A percentile compares a stretch with the other conserved stretches of the same genome.
These are phyloP conservation scores for Lochmaea crataegi DNA, from an alignment of 2,888 invertebrate species.

Conservation along the genomic window DNA sequence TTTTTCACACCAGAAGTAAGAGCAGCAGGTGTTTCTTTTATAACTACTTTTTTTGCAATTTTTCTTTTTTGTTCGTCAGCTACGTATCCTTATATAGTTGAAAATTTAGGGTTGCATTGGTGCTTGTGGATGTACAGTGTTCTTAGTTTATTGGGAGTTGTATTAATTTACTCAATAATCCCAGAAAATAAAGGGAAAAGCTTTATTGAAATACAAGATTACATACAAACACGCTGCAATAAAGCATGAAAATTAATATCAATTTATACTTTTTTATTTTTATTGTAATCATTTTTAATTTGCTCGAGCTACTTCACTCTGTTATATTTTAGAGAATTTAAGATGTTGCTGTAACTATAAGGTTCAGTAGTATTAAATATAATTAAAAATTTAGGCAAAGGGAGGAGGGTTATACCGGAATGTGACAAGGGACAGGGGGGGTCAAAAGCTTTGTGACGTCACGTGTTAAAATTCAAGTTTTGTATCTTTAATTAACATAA, in stretches of 20 bases:
- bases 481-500: no score
- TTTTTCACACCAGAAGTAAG: slow-evolving; percentile 82
- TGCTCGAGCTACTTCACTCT: no score
- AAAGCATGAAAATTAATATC: not conserved
- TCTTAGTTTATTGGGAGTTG: slow-evolving; percentile 27
- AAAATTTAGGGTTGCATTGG: slow-evolving; percentile 34
- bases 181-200: slow-evolving; percentile 49
- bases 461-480: no score
- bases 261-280: no score
- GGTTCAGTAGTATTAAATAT: no score
- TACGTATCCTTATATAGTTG: slow-evolving; percentile 42
- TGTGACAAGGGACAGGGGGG: no score
- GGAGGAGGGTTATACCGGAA: no score
- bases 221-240: not conserved
- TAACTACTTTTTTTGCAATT: slow-evolving; percentile 31
- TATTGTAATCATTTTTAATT: no score
- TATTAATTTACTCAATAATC: slow-evolving; percentile 39
- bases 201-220: slow-evolving; percentile 41
- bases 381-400: no score
- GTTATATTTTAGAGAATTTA: no score
- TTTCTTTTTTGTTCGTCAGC: slow-evolving; percentile 41
- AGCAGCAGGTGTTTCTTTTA: slow-evolving; percentile 67
- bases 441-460: no score
- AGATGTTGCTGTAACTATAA: no score
- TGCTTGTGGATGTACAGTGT: slow-evolving; percentile 43